These are phyloP conservation scores for Drosophila demipolita DNA, from an alignment of 2,888 invertebrate genomes.

Conservation along the genomic window DNA sequence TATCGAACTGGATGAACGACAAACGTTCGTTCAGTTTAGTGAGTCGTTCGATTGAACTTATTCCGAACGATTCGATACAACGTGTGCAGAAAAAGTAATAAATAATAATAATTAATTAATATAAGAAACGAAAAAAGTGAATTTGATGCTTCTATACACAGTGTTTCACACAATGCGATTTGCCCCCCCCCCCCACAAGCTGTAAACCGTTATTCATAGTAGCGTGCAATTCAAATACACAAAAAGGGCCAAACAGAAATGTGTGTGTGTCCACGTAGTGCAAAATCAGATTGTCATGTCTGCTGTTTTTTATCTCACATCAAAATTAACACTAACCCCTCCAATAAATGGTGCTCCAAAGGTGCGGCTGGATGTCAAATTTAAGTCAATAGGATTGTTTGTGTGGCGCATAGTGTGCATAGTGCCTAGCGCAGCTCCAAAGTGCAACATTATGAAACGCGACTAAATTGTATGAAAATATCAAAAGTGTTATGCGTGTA, in stretches of 20 bases:
- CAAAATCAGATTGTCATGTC: conserved; percentile 67
- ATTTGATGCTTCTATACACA: conserved; percentile 38
- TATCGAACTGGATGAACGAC: conserved; percentile 18
- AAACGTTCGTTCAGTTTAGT: conserved; percentile 18
- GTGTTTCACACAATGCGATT: conserved; percentile 17
- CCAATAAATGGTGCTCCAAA: conserved; percentile 50
- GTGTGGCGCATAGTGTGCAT: conserved; percentile 30
- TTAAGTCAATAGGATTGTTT: conserved; percentile 35
- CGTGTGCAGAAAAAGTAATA: conserved; percentile 74
- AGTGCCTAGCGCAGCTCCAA: conserved; percentile 38
- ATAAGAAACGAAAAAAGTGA: conserved; percentile 49
- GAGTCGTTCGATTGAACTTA: conserved; percentile 52
- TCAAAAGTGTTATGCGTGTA: conserved; percentile 67
- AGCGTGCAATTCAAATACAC: conserved; percentile 22
- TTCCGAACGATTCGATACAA: conserved; percentile 59
- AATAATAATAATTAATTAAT: conserved; percentile 63
- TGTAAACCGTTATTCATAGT: conserved; percentile 10
- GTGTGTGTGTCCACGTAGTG: conserved; percentile 71
- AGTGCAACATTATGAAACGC: conserved; percentile 69
- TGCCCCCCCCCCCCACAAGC: background rate
- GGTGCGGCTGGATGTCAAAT: conserved; percentile 57
- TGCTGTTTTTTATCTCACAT: conserved; percentile 49
- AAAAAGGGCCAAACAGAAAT: conserved; percentile 38
- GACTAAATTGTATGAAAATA: conserved; percentile 52
- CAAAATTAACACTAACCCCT: conserved; percentile 27